Conservation (phyloP, 2,888 invertebrate genomes). For the Lasioglossum oenotherae region DNA sequence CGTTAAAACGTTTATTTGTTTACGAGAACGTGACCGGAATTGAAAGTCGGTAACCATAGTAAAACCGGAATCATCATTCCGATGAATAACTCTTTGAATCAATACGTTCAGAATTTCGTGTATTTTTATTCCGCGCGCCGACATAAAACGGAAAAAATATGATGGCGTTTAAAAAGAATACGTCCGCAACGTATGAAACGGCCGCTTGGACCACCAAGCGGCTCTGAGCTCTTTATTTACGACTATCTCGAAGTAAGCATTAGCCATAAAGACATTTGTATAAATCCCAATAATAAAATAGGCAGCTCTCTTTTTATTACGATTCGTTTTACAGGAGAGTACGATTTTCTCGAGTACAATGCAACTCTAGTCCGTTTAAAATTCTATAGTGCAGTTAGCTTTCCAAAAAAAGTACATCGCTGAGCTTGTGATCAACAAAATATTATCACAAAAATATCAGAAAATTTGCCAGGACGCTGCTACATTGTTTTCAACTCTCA, state of each 20-base stretch:
- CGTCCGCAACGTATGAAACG: not conserved
- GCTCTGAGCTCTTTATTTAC: not conserved
- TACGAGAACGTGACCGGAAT: not conserved
- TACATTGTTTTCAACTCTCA: too few species aligned
- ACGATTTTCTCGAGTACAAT: not conserved
- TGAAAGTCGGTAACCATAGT: not conserved
- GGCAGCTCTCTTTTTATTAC: not conserved
- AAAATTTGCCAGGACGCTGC: too few species aligned
- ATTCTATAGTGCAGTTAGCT: not conserved
- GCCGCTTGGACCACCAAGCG: not conserved
- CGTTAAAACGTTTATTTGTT: not conserved
- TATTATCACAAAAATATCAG: too few species aligned
- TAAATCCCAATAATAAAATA: conserved; percentile 12
- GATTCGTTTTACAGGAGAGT: not conserved
- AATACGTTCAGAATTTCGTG: not conserved
- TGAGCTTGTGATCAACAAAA: not conserved
- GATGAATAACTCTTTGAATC: not conserved
- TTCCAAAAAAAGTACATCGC: not conserved
- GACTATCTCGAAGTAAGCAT: not conserved
- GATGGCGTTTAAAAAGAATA: conserved; percentile 1
- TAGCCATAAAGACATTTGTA: conserved; percentile 8
- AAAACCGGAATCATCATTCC: conserved; percentile 1
- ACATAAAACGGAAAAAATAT: conserved; percentile 7
- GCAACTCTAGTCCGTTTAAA: not conserved
- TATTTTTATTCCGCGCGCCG: not conserved